Percentiles rank a stretch among this genome's conserved stretches.
Conservation (phyloP, 2,888 invertebrate genomes). For the Slavum lentiscoides region DNA sequence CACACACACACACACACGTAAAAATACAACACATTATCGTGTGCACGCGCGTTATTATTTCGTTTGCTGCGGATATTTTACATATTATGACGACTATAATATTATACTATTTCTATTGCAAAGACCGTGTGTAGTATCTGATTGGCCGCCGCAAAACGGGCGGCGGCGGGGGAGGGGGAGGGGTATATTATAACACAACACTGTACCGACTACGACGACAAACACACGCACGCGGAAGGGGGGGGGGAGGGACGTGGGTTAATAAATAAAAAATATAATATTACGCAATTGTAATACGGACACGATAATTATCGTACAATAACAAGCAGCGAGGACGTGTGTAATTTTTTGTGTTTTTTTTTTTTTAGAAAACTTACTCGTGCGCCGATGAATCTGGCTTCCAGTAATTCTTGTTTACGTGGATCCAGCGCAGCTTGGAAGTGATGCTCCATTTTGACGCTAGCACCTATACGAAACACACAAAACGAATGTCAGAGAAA, state of each 20-base stretch:
- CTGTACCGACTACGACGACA: too few relatives aligned
- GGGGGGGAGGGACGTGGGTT: too few relatives aligned
- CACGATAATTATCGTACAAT: not conserved
- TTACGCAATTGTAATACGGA: not conserved
- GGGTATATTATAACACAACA: too few relatives aligned
- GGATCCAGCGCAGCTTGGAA: slow-evolving; percentile 96
- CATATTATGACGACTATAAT: not conserved
- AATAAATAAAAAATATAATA: too few relatives aligned
- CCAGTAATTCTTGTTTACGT: slow-evolving; percentile 97
- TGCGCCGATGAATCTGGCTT: slow-evolving; percentile 94
- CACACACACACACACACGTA: too few relatives aligned
- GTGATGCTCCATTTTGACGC: slow-evolving; percentile 95
- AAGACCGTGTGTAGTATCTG: too few relatives aligned
- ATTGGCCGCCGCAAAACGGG: too few relatives aligned
- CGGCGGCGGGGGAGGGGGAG: too few relatives aligned
- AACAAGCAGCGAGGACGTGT: not conserved
- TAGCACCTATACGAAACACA: slow-evolving; percentile 70
- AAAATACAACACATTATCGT: too few relatives aligned
- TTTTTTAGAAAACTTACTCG: slow-evolving; percentile 72
- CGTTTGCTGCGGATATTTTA: too few relatives aligned
- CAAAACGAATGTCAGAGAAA: slow-evolving; percentile 57
- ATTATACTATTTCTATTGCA: not conserved
- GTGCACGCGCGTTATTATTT: too few relatives aligned
- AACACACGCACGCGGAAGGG: too few relatives aligned
- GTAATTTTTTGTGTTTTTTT: not conserved